A percentile compares a stretch with the other conserved stretches of the same genome.
Evolutionary conservation across 1,140 invertebrate species (phyloP).

Genomic region (Ips typographus): DNA sequence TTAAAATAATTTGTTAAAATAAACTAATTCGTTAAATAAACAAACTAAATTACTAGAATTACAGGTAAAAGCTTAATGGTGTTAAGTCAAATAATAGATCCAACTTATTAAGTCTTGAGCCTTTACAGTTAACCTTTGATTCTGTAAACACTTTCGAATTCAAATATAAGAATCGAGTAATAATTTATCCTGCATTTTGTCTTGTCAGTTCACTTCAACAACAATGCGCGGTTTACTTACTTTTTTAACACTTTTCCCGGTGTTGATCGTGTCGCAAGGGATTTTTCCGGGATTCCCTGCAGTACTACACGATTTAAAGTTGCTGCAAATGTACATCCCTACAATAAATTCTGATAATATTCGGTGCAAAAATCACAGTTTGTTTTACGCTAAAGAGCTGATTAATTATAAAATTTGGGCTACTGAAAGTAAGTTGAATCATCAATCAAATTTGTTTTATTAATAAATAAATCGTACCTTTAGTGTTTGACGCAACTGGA

Average conservation of each 20-base stretch:
- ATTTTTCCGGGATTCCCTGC: constrained; percentile 14
- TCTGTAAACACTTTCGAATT: neutral
- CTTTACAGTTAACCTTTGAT: constrained; percentile 1
- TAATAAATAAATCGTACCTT: neutral
- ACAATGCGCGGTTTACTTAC: neutral
- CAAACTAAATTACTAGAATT: too few relatives aligned
- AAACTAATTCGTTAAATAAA: too few relatives aligned
- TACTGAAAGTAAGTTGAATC: constrained; percentile 39
- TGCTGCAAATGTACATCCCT: constrained; percentile 31
- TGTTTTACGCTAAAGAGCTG: constrained; percentile 37
- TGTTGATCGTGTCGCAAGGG: neutral
- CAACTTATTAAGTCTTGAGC: neutral
- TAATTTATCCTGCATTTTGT: neutral
- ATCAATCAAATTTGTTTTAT: neutral
- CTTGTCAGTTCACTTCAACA: neutral
- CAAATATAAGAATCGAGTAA: neutral
- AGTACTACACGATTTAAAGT: constrained; percentile 5
- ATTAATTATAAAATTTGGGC: constrained; percentile 41
- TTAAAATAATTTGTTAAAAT: neutral
- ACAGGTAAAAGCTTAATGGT: too few relatives aligned
- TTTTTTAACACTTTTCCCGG: neutral
- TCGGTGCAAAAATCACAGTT: constrained; percentile 38
- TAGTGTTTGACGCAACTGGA: constrained; percentile 38
- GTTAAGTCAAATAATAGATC: too few relatives aligned
- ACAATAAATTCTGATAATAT: constrained; percentile 28